Evolutionary conservation across 2,888 invertebrate species (phyloP).

Genomic region (Drosophila maculinotata): DNA sequence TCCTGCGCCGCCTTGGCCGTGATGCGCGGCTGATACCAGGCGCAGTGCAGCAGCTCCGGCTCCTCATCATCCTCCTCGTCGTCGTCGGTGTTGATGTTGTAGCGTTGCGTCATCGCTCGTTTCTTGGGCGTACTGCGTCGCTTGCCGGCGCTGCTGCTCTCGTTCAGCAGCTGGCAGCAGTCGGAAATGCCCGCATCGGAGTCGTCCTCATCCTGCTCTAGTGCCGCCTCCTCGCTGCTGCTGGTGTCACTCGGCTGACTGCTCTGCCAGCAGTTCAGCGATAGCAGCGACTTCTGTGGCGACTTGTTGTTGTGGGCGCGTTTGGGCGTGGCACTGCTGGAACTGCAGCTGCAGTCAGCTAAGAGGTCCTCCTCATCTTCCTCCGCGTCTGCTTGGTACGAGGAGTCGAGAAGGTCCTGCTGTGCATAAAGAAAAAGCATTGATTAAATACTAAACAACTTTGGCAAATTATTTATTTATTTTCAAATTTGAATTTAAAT

Average conservation of each 20-base stretch:
- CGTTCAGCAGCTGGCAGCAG: slow-evolving; percentile 78
- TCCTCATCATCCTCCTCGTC: slow-evolving; percentile 66
- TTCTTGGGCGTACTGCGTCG: slow-evolving; percentile 53
- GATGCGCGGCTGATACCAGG: slow-evolving; percentile 81
- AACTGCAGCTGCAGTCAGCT: slow-evolving; percentile 68
- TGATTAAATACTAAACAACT: too few relatives aligned
- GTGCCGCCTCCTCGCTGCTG: slow-evolving; percentile 44
- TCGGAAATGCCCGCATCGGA: slow-evolving; percentile 81
- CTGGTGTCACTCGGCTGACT: slow-evolving; percentile 71
- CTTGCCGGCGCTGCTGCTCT: slow-evolving; percentile 47
- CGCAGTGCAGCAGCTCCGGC: slow-evolving; percentile 64
- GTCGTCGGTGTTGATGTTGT: slow-evolving; percentile 55
- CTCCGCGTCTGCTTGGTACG: slow-evolving; percentile 79
- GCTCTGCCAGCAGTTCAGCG: slow-evolving; percentile 78
- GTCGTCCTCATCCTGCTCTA: slow-evolving; percentile 29
- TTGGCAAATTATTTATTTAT: too few relatives aligned
- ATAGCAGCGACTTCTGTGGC: slow-evolving; percentile 76
- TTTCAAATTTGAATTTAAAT: too few relatives aligned
- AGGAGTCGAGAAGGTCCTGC: slow-evolving; percentile 77
- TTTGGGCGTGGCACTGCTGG: slow-evolving; percentile 47
- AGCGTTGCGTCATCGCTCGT: slow-evolving; percentile 39
- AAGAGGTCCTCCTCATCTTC: slow-evolving; percentile 66
- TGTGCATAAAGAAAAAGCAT: slow-evolving; percentile 6
- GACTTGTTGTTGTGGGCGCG: slow-evolving; percentile 51
- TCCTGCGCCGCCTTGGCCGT: slow-evolving; percentile 73